Conservation (phyloP, 2,888 invertebrate genomes). For the Leptinotarsa peninsularis region DNA sequence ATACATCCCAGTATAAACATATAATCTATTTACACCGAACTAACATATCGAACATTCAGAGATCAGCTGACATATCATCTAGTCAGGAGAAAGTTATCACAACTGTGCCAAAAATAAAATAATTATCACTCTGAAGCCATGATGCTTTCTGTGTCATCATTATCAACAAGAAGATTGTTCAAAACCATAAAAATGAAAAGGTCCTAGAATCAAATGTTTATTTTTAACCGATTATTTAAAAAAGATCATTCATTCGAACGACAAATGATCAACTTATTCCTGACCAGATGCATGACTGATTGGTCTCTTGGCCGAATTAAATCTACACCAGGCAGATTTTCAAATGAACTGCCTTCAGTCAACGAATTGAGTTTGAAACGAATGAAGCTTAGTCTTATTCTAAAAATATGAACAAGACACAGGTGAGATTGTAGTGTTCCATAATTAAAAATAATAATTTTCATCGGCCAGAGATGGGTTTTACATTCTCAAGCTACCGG, state of each 20-base stretch:
- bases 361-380: background rate
- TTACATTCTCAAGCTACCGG: slow-evolving; percentile 6
- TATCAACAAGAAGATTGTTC: too few species aligned
- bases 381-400: slow-evolving; percentile 11
- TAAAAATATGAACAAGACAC: slow-evolving; percentile 50
- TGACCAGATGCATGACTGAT: background rate
- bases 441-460: slow-evolving; percentile 9
- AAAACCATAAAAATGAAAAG: too few species aligned
- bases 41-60: slow-evolving; percentile 5
- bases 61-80: background rate
- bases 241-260: too few species aligned
- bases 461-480: slow-evolving; percentile 4
- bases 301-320: background rate
- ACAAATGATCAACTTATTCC: background rate
- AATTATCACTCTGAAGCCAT: too few species aligned
- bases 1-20: slow-evolving; percentile 4
- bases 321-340: too few species aligned
- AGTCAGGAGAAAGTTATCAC: background rate
- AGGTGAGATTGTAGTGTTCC: slow-evolving; percentile 57
- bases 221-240: too few species aligned
- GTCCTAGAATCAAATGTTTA: too few species aligned
- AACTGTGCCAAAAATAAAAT: too few species aligned
- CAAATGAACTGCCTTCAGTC: background rate
- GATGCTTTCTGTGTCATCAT: too few species aligned
- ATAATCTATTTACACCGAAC: slow-evolving; percentile 4